Base-by-base conservation (phyloP, 1,140 invertebrate genomes). In the Orius laevigatus region DNA sequence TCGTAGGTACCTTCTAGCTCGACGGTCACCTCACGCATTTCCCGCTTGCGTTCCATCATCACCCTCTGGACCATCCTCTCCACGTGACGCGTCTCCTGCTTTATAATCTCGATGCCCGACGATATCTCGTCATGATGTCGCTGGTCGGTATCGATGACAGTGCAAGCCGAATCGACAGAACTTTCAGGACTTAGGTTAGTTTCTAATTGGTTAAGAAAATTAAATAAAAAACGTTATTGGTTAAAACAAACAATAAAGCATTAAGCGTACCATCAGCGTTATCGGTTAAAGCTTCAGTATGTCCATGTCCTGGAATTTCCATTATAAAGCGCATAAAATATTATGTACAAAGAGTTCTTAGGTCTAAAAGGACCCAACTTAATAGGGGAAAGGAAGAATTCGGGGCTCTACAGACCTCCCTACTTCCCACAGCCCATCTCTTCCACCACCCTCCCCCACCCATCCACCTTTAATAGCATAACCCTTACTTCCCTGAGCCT, bases 51-150 rank as follows among this genome's bases (percentile, higher is more conserved):
- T 44, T 52, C 46, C 16, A 52, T 25, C 12, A 33, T 52, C 10
- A 52, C 35, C 31, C 48, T 46, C 14, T 49, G 12, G 6, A 45
- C 32, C 18, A 40, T 14, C 32, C 48, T 49, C 38, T 52, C 46
- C 31, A 46, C 43, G 8, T 43, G 32, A 32, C 34, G 48, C 10
- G 39, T 48, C 35, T 52, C 51, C 14, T 42, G 12, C 25, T 20
- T 25, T 3, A 42, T 43, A 31, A 48, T 15, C 10, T 31, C 48
- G 5, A 45, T 42, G 36, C 32, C 38, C 2, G 39, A 34, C 20
- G 40, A 31, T 19, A 42, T 35, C 34, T 50, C 48, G 1, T 16
- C 15, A 32, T 25, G 12, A 11, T 34, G 33, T 25, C 43, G 19
- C 5, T 46, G 18, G 15, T 15, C 20, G 8, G 39, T 16, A n/a